Base-by-base conservation (phyloP, 2,888 invertebrate genomes). In the Eilema caniola region DNA sequence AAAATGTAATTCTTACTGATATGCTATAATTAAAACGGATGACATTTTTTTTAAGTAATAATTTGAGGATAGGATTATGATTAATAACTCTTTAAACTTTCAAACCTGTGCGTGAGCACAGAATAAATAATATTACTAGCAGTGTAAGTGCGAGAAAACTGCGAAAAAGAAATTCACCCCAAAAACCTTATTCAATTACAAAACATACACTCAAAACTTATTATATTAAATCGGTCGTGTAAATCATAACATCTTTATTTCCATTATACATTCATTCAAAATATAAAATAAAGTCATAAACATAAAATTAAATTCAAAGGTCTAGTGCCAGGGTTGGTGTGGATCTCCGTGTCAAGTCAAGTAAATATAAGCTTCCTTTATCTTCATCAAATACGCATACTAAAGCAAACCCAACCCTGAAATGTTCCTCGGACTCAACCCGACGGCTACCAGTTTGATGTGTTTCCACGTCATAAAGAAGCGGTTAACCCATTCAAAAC, bases 381-480 rank as follows among this genome's bases (percentile, higher is more conserved):
- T 69, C 65, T 69, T 31, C 24, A 60, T 56, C 63, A 68, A 57
- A 66, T 31, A 16, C 56, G 53, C 57, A 33, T 41, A 62, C 56
- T 66, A 37, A 57, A 66, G 41, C 24, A 41, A 23, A 63, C 31
- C 41, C 31, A 47, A 57, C 57, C 62, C 66, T 57, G 57, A 70
- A 70, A 37, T 31, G 62, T 59, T 31, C 57, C 31, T 57, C 57
- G 31, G 70, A 47, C 47, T 24, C 25, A 23, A 57, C 56, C 31
- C 70, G 62, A 41, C 62, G 25, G 24, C 70, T 62, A 24, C 31
- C 66, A 66, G 66, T 63, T 70, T 70, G 70, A 70, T 70, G 70
- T 67, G 62, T 70, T 70, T 67, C 66, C 70, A 67, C 59, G 57
- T 67, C 62, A 70, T 67, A 70, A 70, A 66, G 57, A 70, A 33